A percentile compares a stretch with the other conserved stretches of the same genome.
phyloP scores from a whole-genome alignment of 2,888 invertebrate genomes.

The Campoplex capitator region DNA sequence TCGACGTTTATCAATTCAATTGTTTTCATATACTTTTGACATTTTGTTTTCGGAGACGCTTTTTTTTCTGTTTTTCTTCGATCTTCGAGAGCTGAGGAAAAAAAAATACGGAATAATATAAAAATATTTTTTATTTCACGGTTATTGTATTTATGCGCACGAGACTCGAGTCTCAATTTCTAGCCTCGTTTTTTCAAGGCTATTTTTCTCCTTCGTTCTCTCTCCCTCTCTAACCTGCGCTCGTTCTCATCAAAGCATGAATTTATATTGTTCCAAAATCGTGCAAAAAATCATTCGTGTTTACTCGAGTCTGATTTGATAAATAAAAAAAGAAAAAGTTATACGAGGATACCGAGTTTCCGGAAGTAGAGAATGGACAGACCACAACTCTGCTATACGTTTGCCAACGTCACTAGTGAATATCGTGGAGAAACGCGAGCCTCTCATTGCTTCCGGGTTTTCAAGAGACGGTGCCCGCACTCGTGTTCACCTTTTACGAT shows the following conservation, averaged over 20 bases:
- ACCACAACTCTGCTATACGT: constrained; percentile 6
- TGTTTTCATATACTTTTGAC: not conserved
- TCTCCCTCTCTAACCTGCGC: not conserved
- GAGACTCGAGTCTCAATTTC: too few relatives aligned
- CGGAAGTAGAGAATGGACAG: constrained; percentile 41
- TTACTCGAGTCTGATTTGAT: constrained; percentile 4
- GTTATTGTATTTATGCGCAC: too few relatives aligned
- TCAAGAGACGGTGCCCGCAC: constrained; percentile 54
- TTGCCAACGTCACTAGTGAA: constrained; percentile 8
- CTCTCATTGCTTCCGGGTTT: constrained; percentile 65
- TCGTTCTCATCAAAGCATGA: not conserved
- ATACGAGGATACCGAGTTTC: not conserved
- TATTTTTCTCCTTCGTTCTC: not conserved
- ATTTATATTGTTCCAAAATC: not conserved
- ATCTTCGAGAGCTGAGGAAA: too few relatives aligned
- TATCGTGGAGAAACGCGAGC: constrained; percentile 60
- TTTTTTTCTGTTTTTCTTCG: not conserved
- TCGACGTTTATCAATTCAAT: not conserved
- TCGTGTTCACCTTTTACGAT: constrained; percentile 54
- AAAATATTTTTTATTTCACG: too few relatives aligned
- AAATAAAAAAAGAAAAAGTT: not conserved
- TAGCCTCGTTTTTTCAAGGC: too few relatives aligned
- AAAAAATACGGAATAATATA: too few relatives aligned
- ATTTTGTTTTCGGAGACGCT: not conserved
- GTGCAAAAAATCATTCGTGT: not conserved